phyloP scores from a whole-genome alignment of 35 echinoderm and acorn worm genomes.

The Patiria miniata region DNA sequence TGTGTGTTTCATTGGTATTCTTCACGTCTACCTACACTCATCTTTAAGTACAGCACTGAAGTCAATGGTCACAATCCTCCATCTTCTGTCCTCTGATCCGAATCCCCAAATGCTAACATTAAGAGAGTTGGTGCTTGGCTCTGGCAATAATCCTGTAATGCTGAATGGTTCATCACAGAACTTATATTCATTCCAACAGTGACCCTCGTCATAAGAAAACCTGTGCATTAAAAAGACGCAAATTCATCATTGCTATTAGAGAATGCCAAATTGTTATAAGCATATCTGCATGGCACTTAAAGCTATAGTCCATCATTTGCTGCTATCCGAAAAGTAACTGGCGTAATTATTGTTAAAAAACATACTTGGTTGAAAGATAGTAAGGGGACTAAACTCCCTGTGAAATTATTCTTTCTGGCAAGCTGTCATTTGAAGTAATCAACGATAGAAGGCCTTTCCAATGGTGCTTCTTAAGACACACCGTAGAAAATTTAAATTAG shows the following conservation, averaged over 20 bases:
- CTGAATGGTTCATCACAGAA: conserved; percentile 59
- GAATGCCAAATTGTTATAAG: background rate
- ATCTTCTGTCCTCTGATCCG: conserved; percentile 55
- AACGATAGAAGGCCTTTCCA: no score
- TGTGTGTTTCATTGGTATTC: no score
- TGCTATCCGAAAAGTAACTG: no score
- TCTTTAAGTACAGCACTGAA: conserved; percentile 72
- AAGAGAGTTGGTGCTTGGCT: conserved; percentile 85
- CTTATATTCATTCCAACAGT: conserved; percentile 88
- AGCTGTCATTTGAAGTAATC: no score
- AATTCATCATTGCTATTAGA: background rate
- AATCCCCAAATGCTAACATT: conserved; percentile 97
- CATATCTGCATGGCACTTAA: no score
- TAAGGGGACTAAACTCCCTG: no score
- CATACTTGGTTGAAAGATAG: no score
- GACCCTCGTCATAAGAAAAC: conserved; percentile 96
- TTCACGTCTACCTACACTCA: conserved; percentile 77
- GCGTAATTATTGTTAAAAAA: no score
- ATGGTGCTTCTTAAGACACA: no score
- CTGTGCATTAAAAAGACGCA: conserved; percentile 36
- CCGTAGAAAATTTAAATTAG: no score
- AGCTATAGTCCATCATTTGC: no score
- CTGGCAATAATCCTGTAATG: conserved; percentile 82
- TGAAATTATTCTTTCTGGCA: no score
- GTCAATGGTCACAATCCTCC: conserved; percentile 81